Evolutionary conservation across 2,113 vertebrate genomes (phyloP), one percentile per base, ranked within the genome.

Genomic region (Myiozetetes cayanensis): DNA sequence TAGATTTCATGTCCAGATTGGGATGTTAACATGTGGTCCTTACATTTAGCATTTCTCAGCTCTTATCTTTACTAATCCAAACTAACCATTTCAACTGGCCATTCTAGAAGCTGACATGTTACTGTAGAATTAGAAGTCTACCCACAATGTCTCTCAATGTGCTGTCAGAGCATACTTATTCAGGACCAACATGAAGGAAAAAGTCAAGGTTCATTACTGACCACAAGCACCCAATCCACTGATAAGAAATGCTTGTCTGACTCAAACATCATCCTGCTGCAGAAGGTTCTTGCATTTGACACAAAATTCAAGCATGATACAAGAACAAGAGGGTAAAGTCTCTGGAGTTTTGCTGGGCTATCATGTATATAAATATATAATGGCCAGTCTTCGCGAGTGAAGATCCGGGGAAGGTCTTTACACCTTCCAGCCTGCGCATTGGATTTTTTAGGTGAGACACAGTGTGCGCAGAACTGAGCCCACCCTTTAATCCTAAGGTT

Each of bases 81-180:
- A 74, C 8, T 10, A 61, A 61, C 8, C 7, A 46, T 27, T 77
- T 44, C 49, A 56, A 21, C 1, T 9, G 24, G 16, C 43, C 3
- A 1, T 41, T 72, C 13, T 63, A 37, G 35, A 71, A 49, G 35
- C 11, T 80, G 72, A 41, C 6, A 23, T 1, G 0, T n/a, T 67
- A 27, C 49, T 55, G 30, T 27, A 46, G 22, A 8, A 8, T 4
- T 39, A 49, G 13, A 77, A 77, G 63, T 44, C 35, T 30, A 15
- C 68, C 12, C 33, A 31, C 18, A 55, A 14, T 5, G 3, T 5
- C 28, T 72, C 33, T 55, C 44, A 8, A 0, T 4, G 13, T 35
- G 25, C 70, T 73, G 33, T 31, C 70, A 79, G 37, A 62, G 52
- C 31, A 77, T 27, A 39, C 22, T 56, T 37, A 44, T 4, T 72